These are phyloP conservation scores for Thereva unica DNA, from an alignment of 2,888 invertebrate species.

Conservation along the genomic window DNA sequence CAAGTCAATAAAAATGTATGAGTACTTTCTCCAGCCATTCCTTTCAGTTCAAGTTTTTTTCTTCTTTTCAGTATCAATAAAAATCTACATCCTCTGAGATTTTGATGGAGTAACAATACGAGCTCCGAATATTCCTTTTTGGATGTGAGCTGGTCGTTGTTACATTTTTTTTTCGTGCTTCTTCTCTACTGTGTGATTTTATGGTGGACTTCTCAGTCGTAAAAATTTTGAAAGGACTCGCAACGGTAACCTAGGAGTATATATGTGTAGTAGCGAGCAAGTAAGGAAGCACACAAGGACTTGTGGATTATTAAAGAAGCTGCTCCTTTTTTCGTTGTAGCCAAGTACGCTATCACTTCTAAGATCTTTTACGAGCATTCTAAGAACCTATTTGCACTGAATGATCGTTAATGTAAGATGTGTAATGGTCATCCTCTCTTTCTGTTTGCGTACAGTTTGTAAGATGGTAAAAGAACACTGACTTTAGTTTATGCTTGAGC, in stretches of 20 bases:
- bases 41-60: too few relatives aligned
- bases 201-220: constrained; percentile 31
- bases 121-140: constrained; percentile 5
- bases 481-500: too few relatives aligned
- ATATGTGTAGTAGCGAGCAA: background rate
- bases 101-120: constrained; percentile 6
- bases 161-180: background rate
- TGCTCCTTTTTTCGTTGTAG: background rate
- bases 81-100: constrained; percentile 21
- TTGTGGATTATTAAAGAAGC: too few relatives aligned
- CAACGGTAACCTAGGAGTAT: background rate
- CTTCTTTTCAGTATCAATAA: constrained; percentile 9
- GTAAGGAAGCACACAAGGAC: too few relatives aligned
- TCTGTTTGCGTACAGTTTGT: constrained; percentile 15
- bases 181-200: constrained; percentile 25
- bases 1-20: constrained; percentile 29
- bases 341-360: constrained; percentile 19
- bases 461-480: too few relatives aligned
- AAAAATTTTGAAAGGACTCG: constrained; percentile 25
- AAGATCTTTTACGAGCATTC: constrained; percentile 31
- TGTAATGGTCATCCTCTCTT: constrained; percentile 27
- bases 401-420: constrained; percentile 24
- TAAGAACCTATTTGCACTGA: constrained; percentile 20
- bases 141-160: too few relatives aligned
- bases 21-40: constrained; percentile 1